Evolutionary conservation across 2,888 invertebrate genomes (phyloP).

Genomic region (Dynastes grantii): DNA sequence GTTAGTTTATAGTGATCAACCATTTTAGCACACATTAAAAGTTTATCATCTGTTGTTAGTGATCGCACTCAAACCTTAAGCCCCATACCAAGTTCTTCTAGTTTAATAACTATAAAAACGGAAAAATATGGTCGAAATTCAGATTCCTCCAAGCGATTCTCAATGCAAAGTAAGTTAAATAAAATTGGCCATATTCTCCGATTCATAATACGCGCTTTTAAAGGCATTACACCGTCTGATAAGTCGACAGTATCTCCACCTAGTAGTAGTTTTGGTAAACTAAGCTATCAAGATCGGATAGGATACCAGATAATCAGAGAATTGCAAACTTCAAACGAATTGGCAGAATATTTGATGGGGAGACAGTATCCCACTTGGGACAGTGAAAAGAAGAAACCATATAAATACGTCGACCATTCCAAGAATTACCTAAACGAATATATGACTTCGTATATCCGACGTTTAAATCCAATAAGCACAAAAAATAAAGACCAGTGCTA

Average conservation of each 20-base stretch:
- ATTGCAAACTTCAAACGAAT: constrained; percentile 40
- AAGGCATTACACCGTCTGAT: constrained; percentile 73
- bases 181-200: constrained; percentile 1
- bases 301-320: constrained; percentile 79
- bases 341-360: constrained; percentile 37
- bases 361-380: constrained; percentile 32
- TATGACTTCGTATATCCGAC: constrained; percentile 37
- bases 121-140: constrained; percentile 69
- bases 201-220: constrained; percentile 50
- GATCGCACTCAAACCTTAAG: constrained; percentile 86
- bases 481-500: constrained; percentile 73
- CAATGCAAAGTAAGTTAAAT: constrained; percentile 73
- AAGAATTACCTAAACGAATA: constrained; percentile 41
- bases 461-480: constrained; percentile 25
- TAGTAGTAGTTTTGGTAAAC: constrained; percentile 72
- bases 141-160: constrained; percentile 73
- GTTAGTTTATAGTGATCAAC: constrained; percentile 65
- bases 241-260: constrained; percentile 73
- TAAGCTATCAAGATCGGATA: constrained; percentile 83
- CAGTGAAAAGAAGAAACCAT: constrained; percentile 26
- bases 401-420: constrained; percentile 38
- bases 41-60: constrained; percentile 66
- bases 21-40: constrained; percentile 13
- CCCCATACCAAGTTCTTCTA: constrained; percentile 90
- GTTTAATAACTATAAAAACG: constrained; percentile 71